phyloP scores from a whole-genome alignment of 2,797 vertebrate genomes.

The Cheirogaleus major region DNA sequence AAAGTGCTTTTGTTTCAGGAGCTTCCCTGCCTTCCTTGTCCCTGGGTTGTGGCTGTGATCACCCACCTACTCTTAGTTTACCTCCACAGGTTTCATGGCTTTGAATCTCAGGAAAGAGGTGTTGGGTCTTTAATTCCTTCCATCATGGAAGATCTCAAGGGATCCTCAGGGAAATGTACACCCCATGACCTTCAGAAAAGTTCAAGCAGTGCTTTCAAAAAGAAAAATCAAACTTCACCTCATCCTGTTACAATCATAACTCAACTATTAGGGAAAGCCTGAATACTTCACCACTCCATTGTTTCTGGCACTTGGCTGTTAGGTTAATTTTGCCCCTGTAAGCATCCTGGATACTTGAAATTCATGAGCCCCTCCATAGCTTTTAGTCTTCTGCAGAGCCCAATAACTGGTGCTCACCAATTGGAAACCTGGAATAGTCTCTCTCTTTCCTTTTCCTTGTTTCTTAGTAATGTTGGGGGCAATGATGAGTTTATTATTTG shows the following conservation, averaged over 20 bases:
- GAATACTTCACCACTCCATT: not conserved
- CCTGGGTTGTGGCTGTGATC: not conserved
- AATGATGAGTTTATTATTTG: not conserved
- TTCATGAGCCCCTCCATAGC: too few relatives aligned
- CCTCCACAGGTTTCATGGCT: not conserved
- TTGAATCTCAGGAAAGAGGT: not conserved
- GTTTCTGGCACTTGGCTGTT: not conserved
- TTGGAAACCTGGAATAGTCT: not conserved
- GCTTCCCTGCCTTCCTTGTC: not conserved
- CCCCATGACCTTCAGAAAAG: not conserved
- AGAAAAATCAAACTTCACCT: not conserved
- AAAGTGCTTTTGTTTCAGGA: not conserved
- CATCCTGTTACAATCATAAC: not conserved
- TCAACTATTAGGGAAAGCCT: not conserved
- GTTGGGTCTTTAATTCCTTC: not conserved
- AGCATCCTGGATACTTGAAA: not conserved
- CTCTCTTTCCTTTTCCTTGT: not conserved
- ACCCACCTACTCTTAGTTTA: not conserved
- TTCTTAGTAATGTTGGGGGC: not conserved
- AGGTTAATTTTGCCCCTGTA: not conserved
- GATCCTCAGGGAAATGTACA: not conserved
- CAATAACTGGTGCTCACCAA: not conserved
- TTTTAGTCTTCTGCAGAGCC: not conserved
- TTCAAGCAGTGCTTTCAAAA: not conserved
- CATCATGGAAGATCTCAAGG: not conserved